phyloP scores from a whole-genome alignment of 1,140 invertebrate species.

The Scaptomyza graminum region DNA sequence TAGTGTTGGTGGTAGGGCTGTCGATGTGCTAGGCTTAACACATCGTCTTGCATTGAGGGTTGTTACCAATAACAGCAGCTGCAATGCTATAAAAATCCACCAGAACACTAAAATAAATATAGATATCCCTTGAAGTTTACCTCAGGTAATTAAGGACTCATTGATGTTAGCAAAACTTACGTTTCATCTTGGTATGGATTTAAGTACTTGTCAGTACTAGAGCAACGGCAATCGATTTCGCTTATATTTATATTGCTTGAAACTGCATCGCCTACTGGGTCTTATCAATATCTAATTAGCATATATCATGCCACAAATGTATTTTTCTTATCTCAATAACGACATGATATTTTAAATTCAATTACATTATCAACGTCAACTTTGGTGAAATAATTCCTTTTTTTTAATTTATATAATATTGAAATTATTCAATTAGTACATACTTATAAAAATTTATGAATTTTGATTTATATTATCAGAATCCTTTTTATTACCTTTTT shows the following conservation, averaged over 20 bases:
- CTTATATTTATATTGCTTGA: slow-evolving; percentile 56
- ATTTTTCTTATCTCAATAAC: slow-evolving; percentile 31
- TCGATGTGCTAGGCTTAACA: slow-evolving; percentile 16
- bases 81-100: slow-evolving; percentile 52
- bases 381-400: too few species aligned
- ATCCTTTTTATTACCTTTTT: too few species aligned
- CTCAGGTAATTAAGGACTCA: background rate
- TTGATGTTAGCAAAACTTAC: slow-evolving; percentile 40
- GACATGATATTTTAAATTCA: slow-evolving; percentile 23
- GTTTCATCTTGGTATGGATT: slow-evolving; percentile 46
- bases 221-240: background rate
- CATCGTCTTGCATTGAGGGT: slow-evolving; percentile 48
- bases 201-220: slow-evolving; percentile 22
- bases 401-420: too few species aligned
- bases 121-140: slow-evolving; percentile 21
- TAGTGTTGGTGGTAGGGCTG: slow-evolving; percentile 2
- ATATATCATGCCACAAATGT: slow-evolving; percentile 42
- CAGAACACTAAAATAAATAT: slow-evolving; percentile 39
- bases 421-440: too few species aligned
- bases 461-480: too few species aligned
- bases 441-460: too few species aligned
- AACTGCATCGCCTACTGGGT: background rate
- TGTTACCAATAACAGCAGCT: slow-evolving; percentile 54
- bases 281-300: slow-evolving; percentile 58
- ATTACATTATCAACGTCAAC: slow-evolving; percentile 16